These are phyloP conservation scores for Salarias fasciatus DNA, from an alignment of 2,797 vertebrate genomes.

Conservation along the genomic window DNA sequence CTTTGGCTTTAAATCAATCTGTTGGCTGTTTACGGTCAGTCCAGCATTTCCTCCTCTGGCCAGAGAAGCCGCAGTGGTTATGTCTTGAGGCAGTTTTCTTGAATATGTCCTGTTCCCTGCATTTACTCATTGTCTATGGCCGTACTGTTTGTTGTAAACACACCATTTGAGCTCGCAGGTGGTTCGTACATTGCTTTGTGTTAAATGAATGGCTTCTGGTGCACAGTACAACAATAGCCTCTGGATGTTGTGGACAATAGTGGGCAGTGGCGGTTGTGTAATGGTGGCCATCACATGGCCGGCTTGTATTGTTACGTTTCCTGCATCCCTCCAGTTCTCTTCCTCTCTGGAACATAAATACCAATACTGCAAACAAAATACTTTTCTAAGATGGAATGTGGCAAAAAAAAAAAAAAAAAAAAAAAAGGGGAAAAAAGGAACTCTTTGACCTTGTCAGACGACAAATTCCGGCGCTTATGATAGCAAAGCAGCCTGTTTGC, in stretches of 20 bases:
- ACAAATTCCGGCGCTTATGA: too few species aligned
- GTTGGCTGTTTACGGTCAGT: not conserved
- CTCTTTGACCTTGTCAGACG: too few species aligned
- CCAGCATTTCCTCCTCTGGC: not conserved
- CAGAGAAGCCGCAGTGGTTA: not conserved
- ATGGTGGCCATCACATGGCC: slow-evolving; percentile 56
- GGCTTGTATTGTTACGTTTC: slow-evolving; percentile 72
- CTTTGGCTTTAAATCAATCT: slow-evolving; percentile 17
- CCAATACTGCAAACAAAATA: slow-evolving; percentile 42
- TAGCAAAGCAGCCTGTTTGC: too few species aligned
- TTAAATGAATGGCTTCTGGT: slow-evolving; percentile 66
- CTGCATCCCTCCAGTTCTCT: slow-evolving; percentile 65
- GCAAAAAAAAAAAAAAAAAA: slow-evolving; percentile 5
- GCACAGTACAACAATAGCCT: slow-evolving; percentile 53
- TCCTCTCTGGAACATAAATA: slow-evolving; percentile 63
- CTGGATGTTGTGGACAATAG: slow-evolving; percentile 73
- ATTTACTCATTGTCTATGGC: slow-evolving; percentile 12
- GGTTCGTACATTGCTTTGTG: slow-evolving; percentile 60
- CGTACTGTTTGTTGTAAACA: slow-evolving; percentile 47
- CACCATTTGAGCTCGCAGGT: slow-evolving; percentile 51
- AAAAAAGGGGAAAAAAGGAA: not conserved
- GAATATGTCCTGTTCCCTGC: slow-evolving; percentile 2
- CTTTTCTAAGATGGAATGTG: slow-evolving; percentile 42
- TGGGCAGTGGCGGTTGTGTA: slow-evolving; percentile 55
- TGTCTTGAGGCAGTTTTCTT: slow-evolving; percentile 10